A percentile compares a stretch with the other conserved stretches of the same genome.
Evolutionary conservation across 2,797 vertebrate genomes (phyloP).

Genomic region (Valencia hispanica): DNA sequence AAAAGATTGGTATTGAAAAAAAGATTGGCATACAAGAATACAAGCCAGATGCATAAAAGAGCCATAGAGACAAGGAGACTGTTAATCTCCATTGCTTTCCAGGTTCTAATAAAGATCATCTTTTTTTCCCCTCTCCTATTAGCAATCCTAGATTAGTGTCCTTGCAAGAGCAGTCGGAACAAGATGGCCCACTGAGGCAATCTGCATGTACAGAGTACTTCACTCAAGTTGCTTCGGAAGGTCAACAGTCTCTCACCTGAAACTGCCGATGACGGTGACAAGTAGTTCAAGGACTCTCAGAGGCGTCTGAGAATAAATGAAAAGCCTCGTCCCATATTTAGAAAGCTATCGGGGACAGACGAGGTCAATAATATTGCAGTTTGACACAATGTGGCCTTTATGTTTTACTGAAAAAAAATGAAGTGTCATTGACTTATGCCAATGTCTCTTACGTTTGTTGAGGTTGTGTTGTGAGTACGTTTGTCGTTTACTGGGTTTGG

Average conservation of each 20-base stretch:
- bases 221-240: constrained; percentile 57
- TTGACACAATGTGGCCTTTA: constrained; percentile 36
- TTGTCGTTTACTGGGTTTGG: constrained; percentile 48
- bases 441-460: constrained; percentile 25
- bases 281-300: constrained; percentile 69
- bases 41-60: too few species aligned
- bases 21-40: too few species aligned
- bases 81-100: neutral
- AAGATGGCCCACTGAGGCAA: constrained; percentile 7
- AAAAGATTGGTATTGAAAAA: too few species aligned
- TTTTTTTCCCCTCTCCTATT: neutral
- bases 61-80: neutral
- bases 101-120: constrained; percentile 19
- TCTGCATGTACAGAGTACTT: constrained; percentile 23
- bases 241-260: constrained; percentile 57
- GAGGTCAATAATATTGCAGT: constrained; percentile 56
- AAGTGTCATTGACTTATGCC: constrained; percentile 14
- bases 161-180: constrained; percentile 30
- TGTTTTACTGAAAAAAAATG: constrained; percentile 40
- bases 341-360: constrained; percentile 46
- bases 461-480: constrained; percentile 56
- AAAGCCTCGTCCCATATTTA: constrained; percentile 68
- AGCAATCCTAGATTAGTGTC: constrained; percentile 33
- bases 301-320: constrained; percentile 62
- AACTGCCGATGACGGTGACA: constrained; percentile 55